These are phyloP conservation scores for Oscheius onirici DNA, from an alignment of 2,888 invertebrate species.

Conservation along the genomic window DNA sequence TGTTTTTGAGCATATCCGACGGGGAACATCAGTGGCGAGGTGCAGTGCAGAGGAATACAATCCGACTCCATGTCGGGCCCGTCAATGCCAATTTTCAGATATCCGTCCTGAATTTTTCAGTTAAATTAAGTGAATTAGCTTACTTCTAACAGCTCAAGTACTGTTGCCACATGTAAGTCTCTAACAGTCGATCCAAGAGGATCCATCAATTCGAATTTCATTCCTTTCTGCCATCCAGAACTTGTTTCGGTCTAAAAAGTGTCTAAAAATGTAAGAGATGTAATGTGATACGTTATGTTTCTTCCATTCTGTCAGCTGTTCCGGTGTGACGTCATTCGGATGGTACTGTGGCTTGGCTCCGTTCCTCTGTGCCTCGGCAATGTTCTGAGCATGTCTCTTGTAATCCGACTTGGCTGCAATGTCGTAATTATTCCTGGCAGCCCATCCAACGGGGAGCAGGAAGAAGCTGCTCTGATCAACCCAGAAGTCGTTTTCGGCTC, in stretches of 20 bases:
- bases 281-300: neutral
- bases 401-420: slow-evolving; percentile 79
- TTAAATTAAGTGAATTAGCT: neutral
- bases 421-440: slow-evolving; percentile 86
- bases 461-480: slow-evolving; percentile 85
- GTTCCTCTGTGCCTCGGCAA: slow-evolving; percentile 36
- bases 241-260: neutral
- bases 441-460: slow-evolving; percentile 96
- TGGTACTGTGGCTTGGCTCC: neutral
- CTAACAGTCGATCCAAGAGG: slow-evolving; percentile 90
- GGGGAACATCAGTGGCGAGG: slow-evolving; percentile 93
- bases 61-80: slow-evolving; percentile 77
- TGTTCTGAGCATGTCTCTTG: slow-evolving; percentile 45
- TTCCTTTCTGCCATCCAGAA: slow-evolving; percentile 16
- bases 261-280: neutral
- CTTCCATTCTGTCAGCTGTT: slow-evolving; percentile 23
- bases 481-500: slow-evolving; percentile 46
- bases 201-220: slow-evolving; percentile 95
- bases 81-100: slow-evolving; percentile 95
- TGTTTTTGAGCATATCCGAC: slow-evolving; percentile 90
- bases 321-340: slow-evolving; percentile 9
- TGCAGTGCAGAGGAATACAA: slow-evolving; percentile 96
- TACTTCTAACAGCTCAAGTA: slow-evolving; percentile 80
- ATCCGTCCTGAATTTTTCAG: slow-evolving; percentile 78
- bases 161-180: slow-evolving; percentile 87